phyloP scores from a whole-genome alignment of 2,113 vertebrate species.

The Gymnocephalus cernua region DNA sequence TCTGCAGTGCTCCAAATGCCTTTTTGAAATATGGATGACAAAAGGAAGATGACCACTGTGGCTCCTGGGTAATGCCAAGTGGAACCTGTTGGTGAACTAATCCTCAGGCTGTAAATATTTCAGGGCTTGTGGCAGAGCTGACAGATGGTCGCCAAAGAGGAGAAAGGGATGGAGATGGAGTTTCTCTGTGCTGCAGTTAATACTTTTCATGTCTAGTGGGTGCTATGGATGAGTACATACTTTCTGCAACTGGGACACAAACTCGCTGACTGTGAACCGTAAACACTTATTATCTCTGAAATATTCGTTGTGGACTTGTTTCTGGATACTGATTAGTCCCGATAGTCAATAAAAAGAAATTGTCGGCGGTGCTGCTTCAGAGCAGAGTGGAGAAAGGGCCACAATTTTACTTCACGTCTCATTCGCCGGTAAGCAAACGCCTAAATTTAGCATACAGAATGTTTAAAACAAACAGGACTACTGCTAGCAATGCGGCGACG shows the following conservation, averaged over 20 bases:
- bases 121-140: conserved; percentile 61
- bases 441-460: too few relatives aligned
- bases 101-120: conserved; percentile 77
- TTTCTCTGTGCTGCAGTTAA: conserved; percentile 23
- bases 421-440: too few relatives aligned
- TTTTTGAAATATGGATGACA: conserved; percentile 73
- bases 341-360: neutral
- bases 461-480: too few relatives aligned
- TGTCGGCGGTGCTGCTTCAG: too few relatives aligned
- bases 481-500: too few relatives aligned
- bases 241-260: neutral
- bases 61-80: conserved; percentile 45
- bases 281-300: neutral
- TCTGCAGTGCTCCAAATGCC: conserved; percentile 20
- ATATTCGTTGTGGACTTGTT: neutral
- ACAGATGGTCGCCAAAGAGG: conserved; percentile 27
- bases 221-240: conserved; percentile 3
- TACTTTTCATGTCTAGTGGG: neutral
- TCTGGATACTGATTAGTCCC: neutral
- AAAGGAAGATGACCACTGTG: conserved; percentile 59
- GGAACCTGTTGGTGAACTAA: conserved; percentile 53
- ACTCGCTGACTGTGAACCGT: conserved; percentile 1
- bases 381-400: too few relatives aligned
- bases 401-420: too few relatives aligned
- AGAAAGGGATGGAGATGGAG: conserved; percentile 2